A percentile compares a stretch with the other conserved stretches of the same genome.
Evolutionary conservation across 2,113 vertebrate species (phyloP).

Genomic region (Tachuris rubrigastra): DNA sequence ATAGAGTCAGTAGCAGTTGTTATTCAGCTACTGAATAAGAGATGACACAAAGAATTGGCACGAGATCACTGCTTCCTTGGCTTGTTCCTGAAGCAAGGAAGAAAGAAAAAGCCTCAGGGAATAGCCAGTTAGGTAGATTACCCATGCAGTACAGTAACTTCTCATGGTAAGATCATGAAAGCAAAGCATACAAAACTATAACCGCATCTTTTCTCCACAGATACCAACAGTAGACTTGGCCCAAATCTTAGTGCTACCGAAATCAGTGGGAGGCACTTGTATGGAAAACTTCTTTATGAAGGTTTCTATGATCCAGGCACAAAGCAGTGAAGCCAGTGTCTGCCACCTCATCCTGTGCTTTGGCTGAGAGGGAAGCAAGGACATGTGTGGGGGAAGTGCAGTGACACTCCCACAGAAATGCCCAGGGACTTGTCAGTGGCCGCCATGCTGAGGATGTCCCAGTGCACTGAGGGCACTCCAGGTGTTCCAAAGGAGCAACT

Average conservation of each 20-base stretch:
- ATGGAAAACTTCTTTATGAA: not conserved
- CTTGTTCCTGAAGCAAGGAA: not conserved
- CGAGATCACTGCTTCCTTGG: not conserved
- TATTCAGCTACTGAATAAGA: not conserved
- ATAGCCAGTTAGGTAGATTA: not conserved
- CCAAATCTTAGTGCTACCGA: not conserved
- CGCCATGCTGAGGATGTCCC: not conserved
- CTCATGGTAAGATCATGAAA: not conserved
- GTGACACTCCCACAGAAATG: not conserved
- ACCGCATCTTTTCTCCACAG: not conserved
- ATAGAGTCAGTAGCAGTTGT: not conserved
- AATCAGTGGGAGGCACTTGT: not conserved
- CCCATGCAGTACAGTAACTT: rapidly evolving
- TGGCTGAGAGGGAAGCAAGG: not conserved
- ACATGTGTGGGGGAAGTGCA: rapidly evolving
- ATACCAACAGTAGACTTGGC: not conserved
- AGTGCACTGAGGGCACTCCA: not conserved
- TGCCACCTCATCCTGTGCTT: not conserved
- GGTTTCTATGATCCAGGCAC: not conserved
- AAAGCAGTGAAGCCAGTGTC: not conserved
- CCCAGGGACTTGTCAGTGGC: not conserved
- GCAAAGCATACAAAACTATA: not conserved
- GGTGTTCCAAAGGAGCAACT: not conserved
- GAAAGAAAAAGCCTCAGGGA: not conserved
- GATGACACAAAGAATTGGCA: not conserved